Conservation (phyloP, 2,797 vertebrate species). For the Linurgus olivaceus region DNA sequence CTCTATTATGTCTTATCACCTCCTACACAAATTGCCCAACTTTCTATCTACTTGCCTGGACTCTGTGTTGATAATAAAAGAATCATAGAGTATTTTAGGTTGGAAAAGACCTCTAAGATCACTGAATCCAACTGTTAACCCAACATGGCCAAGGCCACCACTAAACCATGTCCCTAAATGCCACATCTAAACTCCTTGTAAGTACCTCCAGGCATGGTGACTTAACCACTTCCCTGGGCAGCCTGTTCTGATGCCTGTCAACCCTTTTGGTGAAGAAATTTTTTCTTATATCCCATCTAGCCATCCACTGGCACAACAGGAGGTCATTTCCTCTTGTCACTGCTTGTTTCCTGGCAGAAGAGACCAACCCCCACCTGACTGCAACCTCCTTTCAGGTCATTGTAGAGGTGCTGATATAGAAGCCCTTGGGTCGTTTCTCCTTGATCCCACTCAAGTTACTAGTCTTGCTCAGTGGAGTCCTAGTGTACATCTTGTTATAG, state of each 20-base stretch:
- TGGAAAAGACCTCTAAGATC: not conserved
- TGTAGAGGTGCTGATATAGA: not conserved
- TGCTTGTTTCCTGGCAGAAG: not conserved
- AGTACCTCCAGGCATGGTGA: not conserved
- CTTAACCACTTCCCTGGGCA: not conserved
- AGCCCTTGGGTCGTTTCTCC: not conserved
- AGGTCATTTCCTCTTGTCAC: not conserved
- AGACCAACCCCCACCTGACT: accelerated
- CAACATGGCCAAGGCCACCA: not conserved
- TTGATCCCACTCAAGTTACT: not conserved
- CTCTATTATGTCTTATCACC: not conserved
- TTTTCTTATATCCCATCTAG: not conserved
- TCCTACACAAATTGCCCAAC: not conserved
- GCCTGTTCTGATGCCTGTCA: not conserved
- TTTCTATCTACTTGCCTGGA: not conserved
- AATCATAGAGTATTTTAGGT: not conserved
- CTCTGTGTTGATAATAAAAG: not conserved
- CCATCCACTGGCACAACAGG: not conserved
- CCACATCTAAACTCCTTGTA: not conserved
- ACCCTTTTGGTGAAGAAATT: not conserved
- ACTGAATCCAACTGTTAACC: not conserved
- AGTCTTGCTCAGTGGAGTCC: not conserved
- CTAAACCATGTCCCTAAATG: not conserved
- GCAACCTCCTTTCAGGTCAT: not conserved
- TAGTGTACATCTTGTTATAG: not conserved